Evolutionary conservation across 1,140 invertebrate species (phyloP), one percentile per base, ranked within the genome.

Genomic region (Cydia pomonella): DNA sequence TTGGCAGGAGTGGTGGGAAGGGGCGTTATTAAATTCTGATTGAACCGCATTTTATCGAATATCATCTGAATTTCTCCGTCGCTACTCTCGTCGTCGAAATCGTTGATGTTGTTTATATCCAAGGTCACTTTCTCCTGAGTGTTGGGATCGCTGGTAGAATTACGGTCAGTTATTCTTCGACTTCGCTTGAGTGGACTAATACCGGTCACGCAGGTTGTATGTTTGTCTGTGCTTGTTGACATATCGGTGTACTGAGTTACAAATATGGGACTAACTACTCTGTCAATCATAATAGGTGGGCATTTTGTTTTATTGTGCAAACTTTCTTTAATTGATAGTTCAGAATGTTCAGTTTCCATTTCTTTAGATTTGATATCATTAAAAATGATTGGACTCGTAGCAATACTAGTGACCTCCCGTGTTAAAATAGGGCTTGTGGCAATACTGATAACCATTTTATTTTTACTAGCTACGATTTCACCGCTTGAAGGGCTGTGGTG

Each of bases 41-140:
- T 62, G 29, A 92, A 81, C 73, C 82, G 78, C 88, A 91, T 91
- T 21, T 73, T 77, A 71, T 74, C 83, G 74, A 92, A 82, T 79
- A 91, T 92, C 75, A 76, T 84, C 76, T 87, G 84, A 44, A 92
- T 80, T 84, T 92, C 90, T 73, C 18, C 27, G 81, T 92, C 88
- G 75, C 66, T 80, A 33, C 53, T 78, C 44, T 83, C 80, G 18
- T 81, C 77, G 62, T 63, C 73, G 41, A 80, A 29, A 73, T 84
- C 82, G 21, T 77, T 83, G 77, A 84, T 88, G 73, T 80, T 87
- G 72, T 88, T 86, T 18, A 80, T 59, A 74, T 87, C 83, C 64
- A 88, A 74, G 73, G 82, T 84, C 77, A 74, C 76, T 73, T 78
- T 83, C 80, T 87, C 79, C 72, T 81, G 69, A 47, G 59, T 38